Evolutionary conservation across 2,888 invertebrate species (phyloP).

Genomic region (Octonoba sinensis): DNA sequence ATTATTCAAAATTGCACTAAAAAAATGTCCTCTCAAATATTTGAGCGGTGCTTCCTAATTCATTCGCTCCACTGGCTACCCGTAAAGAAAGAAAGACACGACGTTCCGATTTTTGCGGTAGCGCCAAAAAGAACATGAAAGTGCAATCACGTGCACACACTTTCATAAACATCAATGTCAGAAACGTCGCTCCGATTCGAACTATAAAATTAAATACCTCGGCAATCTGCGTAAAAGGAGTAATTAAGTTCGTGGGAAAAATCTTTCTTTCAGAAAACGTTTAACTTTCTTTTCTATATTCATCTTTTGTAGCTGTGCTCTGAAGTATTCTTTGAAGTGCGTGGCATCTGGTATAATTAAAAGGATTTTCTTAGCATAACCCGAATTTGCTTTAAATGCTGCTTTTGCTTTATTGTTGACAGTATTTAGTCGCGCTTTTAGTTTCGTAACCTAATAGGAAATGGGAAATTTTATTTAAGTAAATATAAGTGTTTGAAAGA

Average conservation of each 20-base stretch:
- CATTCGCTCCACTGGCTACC: too few relatives aligned
- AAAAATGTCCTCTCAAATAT: too few relatives aligned
- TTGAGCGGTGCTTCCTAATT: too few relatives aligned
- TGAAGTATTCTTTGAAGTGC: not conserved
- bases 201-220: not conserved
- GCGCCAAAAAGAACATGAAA: not conserved
- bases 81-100: not conserved
- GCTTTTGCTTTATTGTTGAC: slow-evolving; percentile 2
- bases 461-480: too few relatives aligned
- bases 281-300: not conserved
- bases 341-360: not conserved
- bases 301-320: slow-evolving; percentile 1
- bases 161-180: not conserved
- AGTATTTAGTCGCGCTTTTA: not conserved
- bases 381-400: not conserved
- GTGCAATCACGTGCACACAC: slow-evolving; percentile 3
- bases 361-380: not conserved
- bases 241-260: slow-evolving; percentile 5
- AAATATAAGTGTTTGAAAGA: too few relatives aligned
- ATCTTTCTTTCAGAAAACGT: not conserved
- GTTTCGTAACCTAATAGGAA: too few relatives aligned
- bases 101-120: not conserved
- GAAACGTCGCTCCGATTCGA: slow-evolving; percentile 1
- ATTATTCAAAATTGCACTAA: too few relatives aligned
- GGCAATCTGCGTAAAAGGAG: not conserved